Conservation (phyloP, 2,113 vertebrate species). For the Pachycephala philippinensis region DNA sequence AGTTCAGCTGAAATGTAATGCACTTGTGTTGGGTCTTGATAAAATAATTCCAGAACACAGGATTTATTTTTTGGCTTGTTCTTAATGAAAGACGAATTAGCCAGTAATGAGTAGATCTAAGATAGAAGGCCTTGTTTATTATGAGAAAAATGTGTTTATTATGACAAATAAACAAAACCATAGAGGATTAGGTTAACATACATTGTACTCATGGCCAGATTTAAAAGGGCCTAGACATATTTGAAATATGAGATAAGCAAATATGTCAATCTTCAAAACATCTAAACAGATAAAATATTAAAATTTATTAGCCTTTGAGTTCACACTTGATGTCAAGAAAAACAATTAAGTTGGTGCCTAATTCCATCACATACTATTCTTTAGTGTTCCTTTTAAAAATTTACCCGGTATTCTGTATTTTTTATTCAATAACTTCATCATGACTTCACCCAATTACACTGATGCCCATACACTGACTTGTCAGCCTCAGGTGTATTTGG, state of each 20-base stretch:
- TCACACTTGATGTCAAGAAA: neutral
- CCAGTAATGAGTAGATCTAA: neutral
- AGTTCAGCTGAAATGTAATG: neutral
- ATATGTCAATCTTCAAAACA: neutral
- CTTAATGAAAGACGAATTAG: neutral
- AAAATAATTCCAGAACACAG: neutral
- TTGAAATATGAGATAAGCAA: neutral
- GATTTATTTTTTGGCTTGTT: neutral
- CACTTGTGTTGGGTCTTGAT: neutral
- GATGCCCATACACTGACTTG: accelerated
- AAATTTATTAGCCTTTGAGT: neutral
- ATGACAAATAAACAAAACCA: neutral
- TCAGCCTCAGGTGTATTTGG: neutral
- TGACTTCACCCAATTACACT: neutral
- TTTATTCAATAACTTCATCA: neutral
- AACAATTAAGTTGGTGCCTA: neutral
- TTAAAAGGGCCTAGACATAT: neutral
- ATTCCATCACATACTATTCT: neutral
- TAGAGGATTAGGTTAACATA: neutral
- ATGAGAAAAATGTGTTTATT: neutral
- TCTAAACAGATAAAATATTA: neutral
- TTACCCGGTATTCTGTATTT: neutral
- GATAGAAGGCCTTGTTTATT: neutral
- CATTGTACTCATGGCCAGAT: neutral
- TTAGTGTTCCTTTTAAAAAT: neutral